These are phyloP conservation scores for Lithophane semibrunnea DNA, from an alignment of 2,888 invertebrate species.

Conservation along the genomic window DNA sequence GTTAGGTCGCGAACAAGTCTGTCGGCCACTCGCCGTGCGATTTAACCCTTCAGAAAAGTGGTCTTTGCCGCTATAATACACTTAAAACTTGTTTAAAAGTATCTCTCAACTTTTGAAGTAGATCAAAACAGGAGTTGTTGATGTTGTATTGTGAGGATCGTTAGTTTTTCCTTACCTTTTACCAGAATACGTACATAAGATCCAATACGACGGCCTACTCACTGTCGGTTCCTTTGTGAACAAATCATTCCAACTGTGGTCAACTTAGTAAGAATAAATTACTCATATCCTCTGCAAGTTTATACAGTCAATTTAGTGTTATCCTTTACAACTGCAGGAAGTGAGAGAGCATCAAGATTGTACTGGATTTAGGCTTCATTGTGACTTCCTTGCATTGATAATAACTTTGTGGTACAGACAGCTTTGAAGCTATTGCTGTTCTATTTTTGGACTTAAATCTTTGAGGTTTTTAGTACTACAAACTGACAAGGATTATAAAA, in stretches of 20 bases:
- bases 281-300: constrained; percentile 69
- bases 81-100: constrained; percentile 48
- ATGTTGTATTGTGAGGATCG: not conserved
- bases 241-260: constrained; percentile 59
- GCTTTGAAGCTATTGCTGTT: not conserved
- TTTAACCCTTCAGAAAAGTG: constrained; percentile 35
- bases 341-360: constrained; percentile 43
- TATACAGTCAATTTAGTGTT: constrained; percentile 59
- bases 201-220: constrained; percentile 35
- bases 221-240: constrained; percentile 61
- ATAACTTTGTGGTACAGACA: constrained; percentile 10
- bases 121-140: constrained; percentile 2
- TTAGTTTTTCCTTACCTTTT: constrained; percentile 11
- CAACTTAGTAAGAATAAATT: constrained; percentile 65
- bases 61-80: not conserved
- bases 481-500: not conserved
- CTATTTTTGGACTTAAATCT: not conserved
- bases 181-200: constrained; percentile 4
- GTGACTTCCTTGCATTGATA: constrained; percentile 30
- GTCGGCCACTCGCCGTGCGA: constrained; percentile 30
- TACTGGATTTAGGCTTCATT: constrained; percentile 33
- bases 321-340: constrained; percentile 55
- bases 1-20: constrained; percentile 53
- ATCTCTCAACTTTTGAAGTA: constrained; percentile 30
- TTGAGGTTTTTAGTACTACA: not conserved